Percentiles rank a stretch among this genome's conserved stretches.
These are phyloP conservation scores for Aphelenchoides avenae DNA, from an alignment of 1,140 invertebrate species.

Conservation along the genomic window DNA sequence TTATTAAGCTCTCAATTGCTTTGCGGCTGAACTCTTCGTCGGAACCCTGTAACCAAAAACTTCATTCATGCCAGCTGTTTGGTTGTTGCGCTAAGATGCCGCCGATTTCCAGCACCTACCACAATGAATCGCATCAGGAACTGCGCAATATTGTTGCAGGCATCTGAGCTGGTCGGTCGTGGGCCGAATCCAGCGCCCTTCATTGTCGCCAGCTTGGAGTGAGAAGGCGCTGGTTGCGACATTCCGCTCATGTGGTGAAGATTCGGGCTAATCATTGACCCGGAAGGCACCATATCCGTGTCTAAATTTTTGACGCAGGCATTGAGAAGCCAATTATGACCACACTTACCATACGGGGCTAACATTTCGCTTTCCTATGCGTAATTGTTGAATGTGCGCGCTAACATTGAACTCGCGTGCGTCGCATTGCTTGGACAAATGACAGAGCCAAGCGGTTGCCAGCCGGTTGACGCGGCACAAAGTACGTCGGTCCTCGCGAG, in stretches of 20 bases:
- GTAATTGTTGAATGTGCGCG: too few relatives aligned
- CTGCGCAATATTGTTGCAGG: constrained; percentile 34
- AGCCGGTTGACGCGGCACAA: too few relatives aligned
- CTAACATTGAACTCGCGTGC: too few relatives aligned
- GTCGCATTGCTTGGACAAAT: too few relatives aligned
- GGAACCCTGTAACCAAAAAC: constrained; percentile 25
- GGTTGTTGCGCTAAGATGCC: not conserved
- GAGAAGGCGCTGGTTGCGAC: not conserved
- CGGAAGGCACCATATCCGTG: not conserved
- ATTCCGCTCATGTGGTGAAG: not conserved
- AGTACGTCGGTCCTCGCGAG: too few relatives aligned
- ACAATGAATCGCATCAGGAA: constrained; percentile 43
- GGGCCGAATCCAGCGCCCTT: too few relatives aligned
- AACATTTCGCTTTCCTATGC: too few relatives aligned
- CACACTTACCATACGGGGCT: too few relatives aligned
- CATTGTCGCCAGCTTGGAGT: too few relatives aligned
- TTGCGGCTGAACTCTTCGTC: constrained; percentile 51
- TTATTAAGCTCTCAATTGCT: constrained; percentile 59
- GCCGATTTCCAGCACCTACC: constrained; percentile 16
- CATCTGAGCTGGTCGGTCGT: constrained; percentile 35
- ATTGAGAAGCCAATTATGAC: too few relatives aligned
- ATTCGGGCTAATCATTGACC: constrained; percentile 1
- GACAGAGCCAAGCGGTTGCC: too few relatives aligned
- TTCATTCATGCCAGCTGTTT: not conserved
- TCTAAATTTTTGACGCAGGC: not conserved